phyloP scores from a whole-genome alignment of 2,113 vertebrate species.

The Nothocercus nigrocapillus region DNA sequence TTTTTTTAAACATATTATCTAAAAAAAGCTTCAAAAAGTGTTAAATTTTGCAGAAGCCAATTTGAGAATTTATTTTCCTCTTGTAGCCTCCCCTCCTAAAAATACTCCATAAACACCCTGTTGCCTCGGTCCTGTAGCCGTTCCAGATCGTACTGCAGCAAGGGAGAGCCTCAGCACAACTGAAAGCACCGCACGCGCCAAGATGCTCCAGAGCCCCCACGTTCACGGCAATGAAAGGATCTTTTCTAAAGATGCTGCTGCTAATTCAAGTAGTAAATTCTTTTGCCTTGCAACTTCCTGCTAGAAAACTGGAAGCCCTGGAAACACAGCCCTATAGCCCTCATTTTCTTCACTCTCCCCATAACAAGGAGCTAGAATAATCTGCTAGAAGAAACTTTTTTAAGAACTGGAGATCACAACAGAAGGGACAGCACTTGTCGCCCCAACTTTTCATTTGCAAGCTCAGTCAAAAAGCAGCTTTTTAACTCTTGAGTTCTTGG shows the following conservation, averaged over 20 bases:
- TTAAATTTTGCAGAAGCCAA: neutral
- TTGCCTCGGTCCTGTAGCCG: neutral
- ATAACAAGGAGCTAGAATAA: neutral
- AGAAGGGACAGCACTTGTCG: neutral
- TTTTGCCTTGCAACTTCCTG: neutral
- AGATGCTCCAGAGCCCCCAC: neutral
- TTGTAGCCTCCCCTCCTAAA: neutral
- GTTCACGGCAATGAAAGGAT: neutral
- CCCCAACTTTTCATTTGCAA: neutral
- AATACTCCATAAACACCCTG: neutral
- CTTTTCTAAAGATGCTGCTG: neutral
- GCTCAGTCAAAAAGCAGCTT: neutral
- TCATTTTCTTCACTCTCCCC: neutral
- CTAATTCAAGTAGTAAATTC: neutral
- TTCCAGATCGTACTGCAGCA: neutral
- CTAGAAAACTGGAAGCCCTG: neutral
- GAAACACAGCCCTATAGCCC: neutral
- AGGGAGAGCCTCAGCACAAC: neutral
- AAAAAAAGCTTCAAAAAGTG: neutral
- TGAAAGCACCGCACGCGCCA: rapidly evolving
- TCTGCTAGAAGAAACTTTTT: neutral
- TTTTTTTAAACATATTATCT: neutral
- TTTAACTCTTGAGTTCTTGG: neutral
- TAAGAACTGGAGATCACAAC: neutral
- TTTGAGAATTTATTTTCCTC: neutral